Base-by-base conservation (phyloP, 2,888 invertebrate species). In the Muschampia plurimacula region DNA sequence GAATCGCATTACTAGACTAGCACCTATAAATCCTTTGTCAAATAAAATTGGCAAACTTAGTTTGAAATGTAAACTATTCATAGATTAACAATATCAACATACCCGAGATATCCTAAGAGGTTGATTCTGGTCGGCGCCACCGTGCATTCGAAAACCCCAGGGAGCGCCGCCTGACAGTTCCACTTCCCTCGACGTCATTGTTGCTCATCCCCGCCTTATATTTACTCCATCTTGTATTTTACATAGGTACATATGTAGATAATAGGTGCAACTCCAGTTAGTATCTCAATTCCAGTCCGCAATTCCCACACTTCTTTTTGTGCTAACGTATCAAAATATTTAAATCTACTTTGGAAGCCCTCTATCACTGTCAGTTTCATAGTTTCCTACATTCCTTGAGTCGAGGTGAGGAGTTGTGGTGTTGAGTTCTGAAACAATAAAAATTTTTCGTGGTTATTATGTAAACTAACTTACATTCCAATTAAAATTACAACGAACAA, bases 131-230 rank as follows among this genome's bases (percentile, higher is more conserved):
- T 98, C 97, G 82, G 95, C 95, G 77, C 98, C 98, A 78, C 98
- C 98, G 89, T 97, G 97, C 96, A 98, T 97, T 79, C 98, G 96
- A 94, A 98, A 98, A 84, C 98, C 98, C 98, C 98, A 98, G 80
- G 98, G 98, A 87, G 97, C 96, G 77, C 97, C 97, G 80, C 97
- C 98, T 85, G 96, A 95, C 86, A 98, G 94, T 86, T 96, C 95
- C 89, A 97, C 97, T 92, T 96, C 96, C 82, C 96, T 94, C 79
- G 96, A 94, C 84, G 96, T 96, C 97, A 97, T 97, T 70, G 73
- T 97, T 70, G 73, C 64, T 72, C 62, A 74, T 65, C 70, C 60
- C 69, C n/a, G 32, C 46, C 22, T 41, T 69, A 67, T 67, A 65
- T 28, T 67, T 28, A 74, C 60, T 69, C 32, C 52, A 67, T 74